phyloP scores from a whole-genome alignment of 2,113 vertebrate genomes.

The Budorcas taxicolor region DNA sequence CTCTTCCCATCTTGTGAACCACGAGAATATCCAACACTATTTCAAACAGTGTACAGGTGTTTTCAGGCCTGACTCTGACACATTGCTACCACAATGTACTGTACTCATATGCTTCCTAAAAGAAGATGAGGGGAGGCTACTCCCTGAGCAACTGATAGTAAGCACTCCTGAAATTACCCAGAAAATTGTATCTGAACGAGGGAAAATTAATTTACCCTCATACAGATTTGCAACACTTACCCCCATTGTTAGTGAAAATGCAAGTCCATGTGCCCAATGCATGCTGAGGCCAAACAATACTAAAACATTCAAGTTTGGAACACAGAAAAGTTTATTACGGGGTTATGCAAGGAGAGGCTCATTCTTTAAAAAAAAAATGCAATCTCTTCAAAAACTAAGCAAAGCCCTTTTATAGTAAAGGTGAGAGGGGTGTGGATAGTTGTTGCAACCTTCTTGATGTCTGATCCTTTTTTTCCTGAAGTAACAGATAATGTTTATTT shows the following conservation, averaged over 20 bases:
- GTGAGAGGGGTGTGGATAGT: background rate
- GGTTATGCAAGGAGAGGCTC: background rate
- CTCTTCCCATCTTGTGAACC: background rate
- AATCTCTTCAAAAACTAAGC: background rate
- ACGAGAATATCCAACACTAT: background rate
- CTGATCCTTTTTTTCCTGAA: background rate
- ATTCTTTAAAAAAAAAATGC: rapidly evolving
- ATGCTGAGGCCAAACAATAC: background rate
- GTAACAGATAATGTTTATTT: background rate
- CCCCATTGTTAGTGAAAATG: background rate
- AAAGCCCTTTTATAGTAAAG: background rate
- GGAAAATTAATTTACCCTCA: background rate
- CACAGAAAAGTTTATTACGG: background rate
- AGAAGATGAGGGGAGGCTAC: background rate
- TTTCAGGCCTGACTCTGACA: background rate
- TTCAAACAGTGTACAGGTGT: background rate
- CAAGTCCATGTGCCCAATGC: background rate
- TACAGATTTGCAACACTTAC: background rate
- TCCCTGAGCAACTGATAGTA: background rate
- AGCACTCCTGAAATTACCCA: background rate
- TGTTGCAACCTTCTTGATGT: background rate
- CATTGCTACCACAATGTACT: background rate
- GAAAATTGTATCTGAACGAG: background rate
- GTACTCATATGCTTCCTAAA: background rate
- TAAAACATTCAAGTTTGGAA: background rate